Evolutionary conservation across 2,888 invertebrate genomes (phyloP).

Genomic region (Tetranychus truncatus): DNA sequence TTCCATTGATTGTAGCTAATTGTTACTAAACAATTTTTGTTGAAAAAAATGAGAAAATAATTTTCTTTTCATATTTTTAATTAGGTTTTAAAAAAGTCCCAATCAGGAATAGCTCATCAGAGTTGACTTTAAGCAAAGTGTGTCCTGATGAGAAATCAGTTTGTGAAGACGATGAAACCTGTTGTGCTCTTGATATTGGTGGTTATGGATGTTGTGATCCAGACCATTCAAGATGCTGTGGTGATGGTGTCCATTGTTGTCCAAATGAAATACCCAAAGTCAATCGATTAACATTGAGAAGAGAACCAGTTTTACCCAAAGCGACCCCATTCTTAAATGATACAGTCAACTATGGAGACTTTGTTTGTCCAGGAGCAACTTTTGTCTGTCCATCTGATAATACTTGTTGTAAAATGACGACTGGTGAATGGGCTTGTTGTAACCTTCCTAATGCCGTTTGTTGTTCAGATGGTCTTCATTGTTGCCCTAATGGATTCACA

Average conservation of each 20-base stretch:
- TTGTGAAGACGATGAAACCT: background rate
- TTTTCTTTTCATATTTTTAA: background rate
- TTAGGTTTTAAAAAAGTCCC: background rate
- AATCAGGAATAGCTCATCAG: background rate
- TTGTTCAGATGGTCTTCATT: slow-evolving; percentile 6
- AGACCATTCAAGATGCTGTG: background rate
- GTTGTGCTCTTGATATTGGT: background rate
- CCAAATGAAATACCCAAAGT: background rate
- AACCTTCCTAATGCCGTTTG: background rate
- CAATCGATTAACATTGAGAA: background rate
- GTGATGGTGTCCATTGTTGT: background rate
- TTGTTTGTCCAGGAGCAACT: background rate
- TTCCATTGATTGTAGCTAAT: too few relatives aligned
- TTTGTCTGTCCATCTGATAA: background rate
- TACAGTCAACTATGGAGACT: background rate
- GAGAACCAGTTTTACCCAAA: background rate
- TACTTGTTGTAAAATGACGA: background rate
- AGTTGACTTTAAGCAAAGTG: background rate
- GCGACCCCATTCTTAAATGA: background rate
- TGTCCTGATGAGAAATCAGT: background rate
- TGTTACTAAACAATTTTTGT: too few relatives aligned
- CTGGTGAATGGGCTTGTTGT: slow-evolving; percentile 8
- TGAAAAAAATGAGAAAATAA: too few relatives aligned
- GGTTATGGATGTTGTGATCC: background rate
- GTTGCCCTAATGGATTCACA: background rate